Conservation (phyloP, 2,888 invertebrate genomes). For the Cybosia mesomella region DNA sequence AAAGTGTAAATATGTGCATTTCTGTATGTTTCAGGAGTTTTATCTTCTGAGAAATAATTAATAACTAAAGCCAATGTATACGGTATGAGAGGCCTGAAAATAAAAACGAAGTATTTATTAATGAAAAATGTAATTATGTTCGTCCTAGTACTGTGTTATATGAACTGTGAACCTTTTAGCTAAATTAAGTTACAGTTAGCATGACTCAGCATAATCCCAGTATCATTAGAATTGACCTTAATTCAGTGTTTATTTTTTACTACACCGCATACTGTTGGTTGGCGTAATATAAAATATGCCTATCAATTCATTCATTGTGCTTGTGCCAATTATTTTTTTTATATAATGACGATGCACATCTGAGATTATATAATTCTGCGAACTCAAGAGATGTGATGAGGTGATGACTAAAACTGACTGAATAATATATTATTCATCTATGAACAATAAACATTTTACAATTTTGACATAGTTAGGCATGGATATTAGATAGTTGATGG, state of each 20-base stretch:
- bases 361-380: background rate
- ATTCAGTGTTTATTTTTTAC: background rate
- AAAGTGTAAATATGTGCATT: slow-evolving; percentile 90
- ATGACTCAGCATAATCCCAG: slow-evolving; percentile 11
- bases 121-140: background rate
- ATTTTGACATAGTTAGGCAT: too few species aligned
- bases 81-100: slow-evolving; percentile 88
- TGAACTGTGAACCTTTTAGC: background rate
- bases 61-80: slow-evolving; percentile 88
- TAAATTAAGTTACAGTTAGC: background rate
- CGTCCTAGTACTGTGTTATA: background rate
- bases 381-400: slow-evolving; percentile 1
- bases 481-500: too few species aligned
- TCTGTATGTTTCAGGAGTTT: slow-evolving; percentile 75
- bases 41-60: slow-evolving; percentile 87
- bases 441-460: background rate
- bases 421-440: background rate
- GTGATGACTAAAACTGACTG: background rate
- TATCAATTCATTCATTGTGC: background rate
- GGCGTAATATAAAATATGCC: background rate
- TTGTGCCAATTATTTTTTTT: background rate
- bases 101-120: slow-evolving; percentile 28
- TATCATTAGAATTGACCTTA: slow-evolving; percentile 5
- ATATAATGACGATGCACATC: background rate
- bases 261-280: background rate